phyloP scores from a whole-genome alignment of 2,888 invertebrate genomes.

The Apotomis capreana region DNA sequence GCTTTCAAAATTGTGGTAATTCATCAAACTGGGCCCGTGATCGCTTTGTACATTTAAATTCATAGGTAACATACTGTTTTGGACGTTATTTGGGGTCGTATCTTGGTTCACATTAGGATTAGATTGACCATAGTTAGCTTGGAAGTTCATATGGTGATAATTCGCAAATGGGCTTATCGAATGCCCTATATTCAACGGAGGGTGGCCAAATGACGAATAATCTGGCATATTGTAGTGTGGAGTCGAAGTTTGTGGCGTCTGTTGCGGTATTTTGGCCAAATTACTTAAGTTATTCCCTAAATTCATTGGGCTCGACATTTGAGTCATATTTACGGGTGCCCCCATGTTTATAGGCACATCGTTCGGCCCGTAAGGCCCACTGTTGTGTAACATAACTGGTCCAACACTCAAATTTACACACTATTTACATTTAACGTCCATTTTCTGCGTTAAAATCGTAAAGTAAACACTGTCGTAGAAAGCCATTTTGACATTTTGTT shows the following conservation, averaged over 20 bases:
- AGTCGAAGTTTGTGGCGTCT: slow-evolving; percentile 52
- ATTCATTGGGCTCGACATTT: slow-evolving; percentile 57
- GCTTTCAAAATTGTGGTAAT: slow-evolving; percentile 50
- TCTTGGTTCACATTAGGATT: slow-evolving; percentile 51
- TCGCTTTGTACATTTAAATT: slow-evolving; percentile 61
- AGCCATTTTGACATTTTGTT: slow-evolving; percentile 69
- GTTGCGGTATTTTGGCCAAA: slow-evolving; percentile 62
- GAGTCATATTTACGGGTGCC: slow-evolving; percentile 62
- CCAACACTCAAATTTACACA: slow-evolving; percentile 40
- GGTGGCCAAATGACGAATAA: slow-evolving; percentile 58
- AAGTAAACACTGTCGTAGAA: slow-evolving; percentile 64
- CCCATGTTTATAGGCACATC: slow-evolving; percentile 67
- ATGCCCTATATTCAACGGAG: slow-evolving; percentile 54
- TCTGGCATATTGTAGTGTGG: slow-evolving; percentile 60
- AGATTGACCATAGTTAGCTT: slow-evolving; percentile 53
- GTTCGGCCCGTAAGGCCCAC: slow-evolving; percentile 67
- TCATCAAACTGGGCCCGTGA: slow-evolving; percentile 45
- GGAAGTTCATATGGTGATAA: slow-evolving; percentile 58
- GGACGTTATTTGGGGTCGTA: slow-evolving; percentile 48
- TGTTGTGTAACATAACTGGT: slow-evolving; percentile 71
- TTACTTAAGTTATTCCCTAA: slow-evolving; percentile 65
- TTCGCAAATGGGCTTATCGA: slow-evolving; percentile 59
- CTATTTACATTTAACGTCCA: slow-evolving; percentile 43
- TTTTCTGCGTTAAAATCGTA: slow-evolving; percentile 46
- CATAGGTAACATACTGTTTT: slow-evolving; percentile 63